Evolutionary conservation across 2,113 vertebrate species (phyloP).

Genomic region (Trochalopteron elliotii): DNA sequence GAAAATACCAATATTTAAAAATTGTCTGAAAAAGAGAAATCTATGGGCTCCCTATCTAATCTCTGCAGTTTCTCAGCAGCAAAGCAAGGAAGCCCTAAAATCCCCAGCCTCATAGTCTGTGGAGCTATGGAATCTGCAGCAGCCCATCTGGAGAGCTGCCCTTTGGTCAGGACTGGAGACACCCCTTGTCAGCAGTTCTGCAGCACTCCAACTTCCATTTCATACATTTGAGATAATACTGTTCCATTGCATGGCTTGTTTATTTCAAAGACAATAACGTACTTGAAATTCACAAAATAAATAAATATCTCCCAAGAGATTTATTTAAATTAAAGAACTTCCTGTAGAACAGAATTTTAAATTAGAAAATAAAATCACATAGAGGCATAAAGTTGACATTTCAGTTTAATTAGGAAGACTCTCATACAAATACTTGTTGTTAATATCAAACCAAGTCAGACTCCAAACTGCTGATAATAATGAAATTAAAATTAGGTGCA

Average conservation of each 20-base stretch:
- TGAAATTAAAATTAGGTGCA: slow-evolving; percentile 52
- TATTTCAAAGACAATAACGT: slow-evolving; percentile 32
- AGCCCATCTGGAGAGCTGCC: background rate
- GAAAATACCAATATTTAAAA: background rate
- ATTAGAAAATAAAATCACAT: slow-evolving; percentile 35
- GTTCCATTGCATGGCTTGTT: background rate
- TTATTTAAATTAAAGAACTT: slow-evolving; percentile 57
- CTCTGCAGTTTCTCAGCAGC: background rate
- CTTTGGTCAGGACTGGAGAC: background rate
- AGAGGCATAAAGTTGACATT: slow-evolving; percentile 71
- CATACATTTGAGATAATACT: background rate
- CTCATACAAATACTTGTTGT: slow-evolving; percentile 68
- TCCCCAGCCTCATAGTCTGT: background rate
- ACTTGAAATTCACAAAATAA: slow-evolving; percentile 41
- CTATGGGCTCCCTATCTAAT: background rate
- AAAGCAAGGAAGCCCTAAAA: background rate
- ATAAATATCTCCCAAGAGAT: background rate
- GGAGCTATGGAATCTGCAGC: background rate
- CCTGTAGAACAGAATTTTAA: slow-evolving; percentile 56
- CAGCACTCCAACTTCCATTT: background rate
- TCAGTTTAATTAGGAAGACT: slow-evolving; percentile 73
- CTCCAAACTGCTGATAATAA: slow-evolving; percentile 50
- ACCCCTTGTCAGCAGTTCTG: background rate
- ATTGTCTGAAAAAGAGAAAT: background rate
- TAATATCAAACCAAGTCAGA: slow-evolving; percentile 66